Evolutionary conservation across 2,113 vertebrate species (phyloP), one percentile per base, ranked within the genome.

Genomic region (Geothlypis trichas): DNA sequence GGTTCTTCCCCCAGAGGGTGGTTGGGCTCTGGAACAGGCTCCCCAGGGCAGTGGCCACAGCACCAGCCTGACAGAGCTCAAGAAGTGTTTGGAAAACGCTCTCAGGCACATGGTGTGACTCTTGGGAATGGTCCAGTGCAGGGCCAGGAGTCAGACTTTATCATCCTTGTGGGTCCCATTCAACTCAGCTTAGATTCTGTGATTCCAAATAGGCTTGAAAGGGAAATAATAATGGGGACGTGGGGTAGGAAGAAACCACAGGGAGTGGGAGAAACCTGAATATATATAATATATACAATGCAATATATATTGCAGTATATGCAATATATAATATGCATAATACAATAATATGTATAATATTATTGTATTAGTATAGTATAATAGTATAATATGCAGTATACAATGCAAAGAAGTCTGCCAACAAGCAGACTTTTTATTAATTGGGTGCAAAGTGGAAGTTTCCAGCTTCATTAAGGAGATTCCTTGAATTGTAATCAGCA

Each of bases 21-120:
- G 0, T 0, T 59, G 44, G 52, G 21, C 37, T 2, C 37, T 35
- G 37, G 52, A 26, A 52, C 21, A 68, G 44, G 31, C 21, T 59
- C 27, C 44, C 21, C 72, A 52, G 17, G 26, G 7, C 2, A 33
- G 21, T 14, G 52, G 21, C 52, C 54, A 52, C 27, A 59, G 37
- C 26, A 35, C 11, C 42, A 31, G 26, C 26, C 44, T 44, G 37
- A 12, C 4, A 37, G 37, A 77, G 21, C 1, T 17, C 31, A 52
- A 37, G 37, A 31, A 10, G 14, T 0, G 0, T 37, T 59, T 59
- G 42, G 42, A 31, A 3, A 74, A 28, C 47, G 8, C 17, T 31
- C 35, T 42, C 31, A 37, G 21, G 17, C 17, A 77, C 54, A 27
- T 4, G 21, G 37, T 20, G 17, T 42, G 31, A 67, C 1, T 67